Base-by-base conservation (phyloP, 2,888 invertebrate genomes). In the Hedychridium roseum region DNA sequence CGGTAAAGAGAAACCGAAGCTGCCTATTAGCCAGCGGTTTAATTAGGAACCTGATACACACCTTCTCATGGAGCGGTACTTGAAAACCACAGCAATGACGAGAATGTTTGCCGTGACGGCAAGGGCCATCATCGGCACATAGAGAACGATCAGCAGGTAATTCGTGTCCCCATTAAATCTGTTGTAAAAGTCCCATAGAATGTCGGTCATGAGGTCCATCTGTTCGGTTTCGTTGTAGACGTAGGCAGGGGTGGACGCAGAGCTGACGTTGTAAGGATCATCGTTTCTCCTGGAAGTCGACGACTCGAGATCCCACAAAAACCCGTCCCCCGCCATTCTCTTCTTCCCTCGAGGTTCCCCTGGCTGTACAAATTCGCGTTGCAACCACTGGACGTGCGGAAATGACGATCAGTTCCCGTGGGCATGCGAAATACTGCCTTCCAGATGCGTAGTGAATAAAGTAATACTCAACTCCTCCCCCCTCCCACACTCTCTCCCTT, bases 61-160 rank as follows among this genome's bases (percentile, higher is more conserved):
- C 89, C 85, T 88, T 67, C 87, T 82, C 67, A 88, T 86, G 62
- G 86, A 87, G 55, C 86, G 84, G 66, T 86, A 87, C 66, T 86
- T 87, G 50, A 87, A 82, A 39, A 88, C 86, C 1, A 88, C 86
- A 2, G 86, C 79, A 42, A 89, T 87, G 1, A 88, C 84, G 6
- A 88, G 76, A n/a, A 84, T 79, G 64, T 89, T 88, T 2, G 87
- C 85, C 4, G 84, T 76, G 14, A 88, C 73, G 0, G 88, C 88
- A 35, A 86, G 64, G 11, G 87, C 62, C 49, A 88, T 86, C 2
- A 88, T 81, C 0, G 86, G 86, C 44, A 86, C 82, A 60, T 89
- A 89, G 14, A 87, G 78, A 0, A 82, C 82, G 44, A 88, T 86
- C 27, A 88, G 78, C 9, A 85, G 12, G 39, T 72, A 70, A 57